Conservation (phyloP, 1,140 invertebrate genomes). For the Drosophila varians region DNA sequence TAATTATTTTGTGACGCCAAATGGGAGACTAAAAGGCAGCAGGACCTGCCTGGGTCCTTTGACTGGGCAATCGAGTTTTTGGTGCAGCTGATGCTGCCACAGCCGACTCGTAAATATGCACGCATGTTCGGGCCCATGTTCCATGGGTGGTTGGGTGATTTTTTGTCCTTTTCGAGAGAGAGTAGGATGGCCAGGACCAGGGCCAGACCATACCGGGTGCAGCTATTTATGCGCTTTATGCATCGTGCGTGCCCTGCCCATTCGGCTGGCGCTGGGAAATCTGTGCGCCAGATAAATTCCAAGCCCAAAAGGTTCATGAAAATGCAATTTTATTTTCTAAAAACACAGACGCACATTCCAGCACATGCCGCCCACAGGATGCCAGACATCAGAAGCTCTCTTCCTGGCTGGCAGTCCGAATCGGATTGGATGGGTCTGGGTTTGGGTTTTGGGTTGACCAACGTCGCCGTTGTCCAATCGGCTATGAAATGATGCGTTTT, state of each 20-base stretch:
- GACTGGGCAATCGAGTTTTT: constrained; percentile 73
- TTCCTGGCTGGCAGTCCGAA: constrained; percentile 26
- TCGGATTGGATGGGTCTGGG: constrained; percentile 24
- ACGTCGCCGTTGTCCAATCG: constrained; percentile 69
- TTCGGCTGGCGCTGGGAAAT: constrained; percentile 63
- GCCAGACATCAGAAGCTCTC: constrained; percentile 33
- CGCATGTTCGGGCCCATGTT: constrained; percentile 68
- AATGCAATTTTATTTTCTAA: constrained; percentile 83
- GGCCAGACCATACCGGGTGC: constrained; percentile 37
- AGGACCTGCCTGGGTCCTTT: constrained; percentile 17
- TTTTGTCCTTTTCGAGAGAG: not conserved
- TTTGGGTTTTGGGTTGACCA: constrained; percentile 42
- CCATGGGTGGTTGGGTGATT: not conserved
- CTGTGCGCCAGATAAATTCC: constrained; percentile 78
- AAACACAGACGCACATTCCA: constrained; percentile 68
- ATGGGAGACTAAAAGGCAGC: constrained; percentile 37
- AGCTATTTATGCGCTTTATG: constrained; percentile 79
- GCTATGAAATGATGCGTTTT: constrained; percentile 73
- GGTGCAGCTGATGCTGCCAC: constrained; percentile 77
- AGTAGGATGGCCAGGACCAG: not conserved
- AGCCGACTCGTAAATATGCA: constrained; percentile 79
- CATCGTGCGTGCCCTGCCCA: constrained; percentile 74
- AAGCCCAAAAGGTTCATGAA: constrained; percentile 76
- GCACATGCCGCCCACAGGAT: constrained; percentile 36
- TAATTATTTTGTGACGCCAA: constrained; percentile 79